These are phyloP conservation scores for Rhizomys pruinosus DNA, from an alignment of 2,113 vertebrate species.

Conservation along the genomic window DNA sequence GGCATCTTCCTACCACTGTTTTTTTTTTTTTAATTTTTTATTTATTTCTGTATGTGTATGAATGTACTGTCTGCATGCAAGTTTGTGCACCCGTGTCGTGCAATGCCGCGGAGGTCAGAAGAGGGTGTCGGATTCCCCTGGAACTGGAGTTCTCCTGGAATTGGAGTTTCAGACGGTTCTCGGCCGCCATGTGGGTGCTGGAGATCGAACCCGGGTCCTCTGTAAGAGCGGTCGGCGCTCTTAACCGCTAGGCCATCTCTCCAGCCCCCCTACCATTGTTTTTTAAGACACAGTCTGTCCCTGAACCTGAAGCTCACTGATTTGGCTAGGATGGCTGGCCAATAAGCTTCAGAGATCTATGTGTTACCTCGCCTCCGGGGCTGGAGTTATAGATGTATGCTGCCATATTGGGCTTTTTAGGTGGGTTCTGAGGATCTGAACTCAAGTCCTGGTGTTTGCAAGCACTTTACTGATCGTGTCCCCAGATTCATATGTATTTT, in stretches of 20 bases:
- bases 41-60: neutral
- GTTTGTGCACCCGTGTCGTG: too few species aligned
- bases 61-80: too few species aligned
- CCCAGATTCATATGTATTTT: too few species aligned
- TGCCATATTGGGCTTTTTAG: neutral
- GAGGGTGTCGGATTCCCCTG: neutral
- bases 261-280: neutral
- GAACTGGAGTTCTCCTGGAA: too few species aligned
- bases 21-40: neutral
- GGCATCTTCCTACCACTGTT: neutral
- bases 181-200: too few species aligned
- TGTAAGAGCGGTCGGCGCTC: too few species aligned
- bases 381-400: neutral
- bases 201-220: too few species aligned
- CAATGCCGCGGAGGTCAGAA: too few species aligned
- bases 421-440: neutral
- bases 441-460: neutral
- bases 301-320: neutral
- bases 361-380: neutral
- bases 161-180: too few species aligned
- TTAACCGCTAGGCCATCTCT: too few species aligned
- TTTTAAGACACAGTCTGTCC: neutral
- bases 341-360: too few species aligned
- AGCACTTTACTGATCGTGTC: neutral
- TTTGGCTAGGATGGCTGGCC: neutral